Percentiles rank a stretch among this genome's conserved stretches.
phyloP scores from a whole-genome alignment of 1,140 invertebrate genomes.

The Megathymus violae region DNA sequence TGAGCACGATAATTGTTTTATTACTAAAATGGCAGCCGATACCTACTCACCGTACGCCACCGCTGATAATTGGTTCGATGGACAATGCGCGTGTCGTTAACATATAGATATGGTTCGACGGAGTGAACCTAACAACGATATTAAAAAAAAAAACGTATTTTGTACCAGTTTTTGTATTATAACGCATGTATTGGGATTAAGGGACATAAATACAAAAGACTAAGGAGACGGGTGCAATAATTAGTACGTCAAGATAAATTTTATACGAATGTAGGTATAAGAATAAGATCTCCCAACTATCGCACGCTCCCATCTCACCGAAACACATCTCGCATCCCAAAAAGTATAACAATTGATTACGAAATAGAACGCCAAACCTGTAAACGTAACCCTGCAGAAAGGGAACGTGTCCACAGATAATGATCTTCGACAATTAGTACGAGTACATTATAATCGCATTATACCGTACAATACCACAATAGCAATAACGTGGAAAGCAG shows the following conservation, averaged over 20 bases:
- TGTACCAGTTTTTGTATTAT: no score
- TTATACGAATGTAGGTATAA: no score
- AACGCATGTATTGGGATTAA: no score
- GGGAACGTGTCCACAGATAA: conserved; percentile 19
- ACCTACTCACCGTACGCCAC: conserved; percentile 1
- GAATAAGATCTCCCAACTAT: no score
- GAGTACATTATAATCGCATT: conserved; percentile 20
- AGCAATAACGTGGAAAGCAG: neutral
- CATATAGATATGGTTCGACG: neutral
- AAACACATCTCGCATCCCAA: no score
- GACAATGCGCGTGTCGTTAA: neutral
- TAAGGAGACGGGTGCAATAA: no score
- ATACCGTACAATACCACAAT: conserved; percentile 15
- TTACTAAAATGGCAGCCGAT: conserved; percentile 23
- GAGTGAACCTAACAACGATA: neutral
- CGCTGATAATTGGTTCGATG: conserved; percentile 11
- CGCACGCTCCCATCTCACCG: no score
- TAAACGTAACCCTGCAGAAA: neutral
- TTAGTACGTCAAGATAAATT: no score
- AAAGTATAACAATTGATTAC: conserved; percentile 17
- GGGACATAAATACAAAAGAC: no score
- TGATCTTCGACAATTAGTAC: conserved; percentile 16
- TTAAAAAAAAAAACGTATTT: no score
- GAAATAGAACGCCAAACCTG: neutral
- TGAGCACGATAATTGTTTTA: conserved; percentile 26